Conservation (phyloP, 2,113 vertebrate species). For the Agapornis roseicollis region DNA sequence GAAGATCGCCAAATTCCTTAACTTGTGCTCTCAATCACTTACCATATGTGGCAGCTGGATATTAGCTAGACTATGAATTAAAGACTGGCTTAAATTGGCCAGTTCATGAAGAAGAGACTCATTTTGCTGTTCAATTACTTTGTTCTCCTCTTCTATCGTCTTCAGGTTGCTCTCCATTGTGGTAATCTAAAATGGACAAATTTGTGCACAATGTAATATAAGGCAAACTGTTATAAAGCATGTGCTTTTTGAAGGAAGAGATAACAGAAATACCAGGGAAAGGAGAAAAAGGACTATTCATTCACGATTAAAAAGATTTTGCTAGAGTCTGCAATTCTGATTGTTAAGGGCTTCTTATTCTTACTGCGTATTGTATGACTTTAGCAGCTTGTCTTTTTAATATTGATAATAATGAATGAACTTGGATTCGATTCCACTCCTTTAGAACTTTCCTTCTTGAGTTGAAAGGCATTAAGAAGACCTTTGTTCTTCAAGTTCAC, state of each 20-base stretch:
- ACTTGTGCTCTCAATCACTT: slow-evolving; percentile 86
- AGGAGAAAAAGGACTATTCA: neutral
- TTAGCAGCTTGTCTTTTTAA: slow-evolving; percentile 12
- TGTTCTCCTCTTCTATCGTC: slow-evolving; percentile 99
- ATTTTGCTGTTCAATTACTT: slow-evolving; percentile 99
- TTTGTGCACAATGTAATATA: slow-evolving; percentile 66
- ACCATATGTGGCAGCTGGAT: slow-evolving; percentile 99
- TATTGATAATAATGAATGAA: neutral
- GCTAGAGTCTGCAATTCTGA: neutral
- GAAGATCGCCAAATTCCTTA: slow-evolving; percentile 73
- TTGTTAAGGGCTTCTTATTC: neutral
- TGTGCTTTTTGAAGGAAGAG: neutral
- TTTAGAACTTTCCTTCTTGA: neutral
- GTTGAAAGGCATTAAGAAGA: neutral
- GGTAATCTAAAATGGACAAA: slow-evolving; percentile 86
- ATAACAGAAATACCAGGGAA: neutral
- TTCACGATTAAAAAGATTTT: neutral
- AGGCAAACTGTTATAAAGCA: slow-evolving; percentile 22
- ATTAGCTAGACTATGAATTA: slow-evolving; percentile 99
- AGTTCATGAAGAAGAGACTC: slow-evolving; percentile 98
- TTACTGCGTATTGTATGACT: neutral
- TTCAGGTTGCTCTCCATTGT: slow-evolving; percentile 99
- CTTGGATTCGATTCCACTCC: neutral
- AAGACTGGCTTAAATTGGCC: slow-evolving; percentile 97
- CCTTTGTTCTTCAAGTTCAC: neutral